These are phyloP conservation scores for Sicus ferrugineus DNA, from an alignment of 2,888 invertebrate genomes.

Conservation along the genomic window DNA sequence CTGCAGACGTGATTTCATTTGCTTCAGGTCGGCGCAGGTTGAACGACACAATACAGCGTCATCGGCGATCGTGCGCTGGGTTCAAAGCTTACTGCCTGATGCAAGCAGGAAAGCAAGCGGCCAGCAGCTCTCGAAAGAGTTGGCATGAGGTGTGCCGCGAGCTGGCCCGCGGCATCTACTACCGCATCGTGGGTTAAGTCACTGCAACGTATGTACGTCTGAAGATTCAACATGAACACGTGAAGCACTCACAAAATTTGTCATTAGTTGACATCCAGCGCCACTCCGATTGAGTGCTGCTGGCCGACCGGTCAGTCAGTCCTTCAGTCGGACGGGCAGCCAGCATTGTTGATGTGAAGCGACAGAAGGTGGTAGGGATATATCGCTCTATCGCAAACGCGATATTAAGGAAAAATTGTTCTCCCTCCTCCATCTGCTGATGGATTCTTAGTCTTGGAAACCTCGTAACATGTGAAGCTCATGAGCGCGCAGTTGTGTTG, in stretches of 20 bases:
- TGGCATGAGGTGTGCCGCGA: too few species aligned
- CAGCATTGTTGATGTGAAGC: neutral
- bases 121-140: neutral
- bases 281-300: neutral
- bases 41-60: slow-evolving; percentile 6
- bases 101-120: neutral
- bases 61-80: neutral
- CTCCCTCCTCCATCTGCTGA: too few species aligned
- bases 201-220: neutral
- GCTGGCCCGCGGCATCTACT: too few species aligned
- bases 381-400: too few species aligned
- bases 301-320: neutral
- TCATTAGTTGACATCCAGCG: slow-evolving; percentile 10
- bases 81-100: slow-evolving; percentile 9
- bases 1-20: neutral
- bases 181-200: neutral
- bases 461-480: too few species aligned
- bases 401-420: too few species aligned
- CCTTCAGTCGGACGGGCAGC: neutral
- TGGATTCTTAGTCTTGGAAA: too few species aligned
- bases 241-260: neutral
- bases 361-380: neutral
- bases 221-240: too few species aligned
- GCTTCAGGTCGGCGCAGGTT: slow-evolving; percentile 15
- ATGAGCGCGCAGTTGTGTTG: too few species aligned